A percentile compares a stretch with the other conserved stretches of the same genome.
Evolutionary conservation across 2,113 vertebrate species (phyloP).

Genomic region (Xiphophorus couchianus): DNA sequence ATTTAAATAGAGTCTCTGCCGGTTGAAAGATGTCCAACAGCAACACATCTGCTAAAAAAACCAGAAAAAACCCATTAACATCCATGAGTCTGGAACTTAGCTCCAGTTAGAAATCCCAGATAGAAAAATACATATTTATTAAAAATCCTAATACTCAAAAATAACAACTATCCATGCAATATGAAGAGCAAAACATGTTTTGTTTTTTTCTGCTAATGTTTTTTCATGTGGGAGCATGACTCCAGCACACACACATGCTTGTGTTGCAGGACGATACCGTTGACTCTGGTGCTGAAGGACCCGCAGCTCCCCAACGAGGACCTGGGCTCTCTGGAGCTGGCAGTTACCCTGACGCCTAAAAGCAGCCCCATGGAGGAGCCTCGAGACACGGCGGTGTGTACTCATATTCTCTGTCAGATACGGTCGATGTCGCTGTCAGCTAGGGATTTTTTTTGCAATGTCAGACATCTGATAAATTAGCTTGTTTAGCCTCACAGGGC

Average conservation of each 20-base stretch:
- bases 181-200: too few relatives aligned
- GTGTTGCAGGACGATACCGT: constrained; percentile 71
- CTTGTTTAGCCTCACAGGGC: background rate
- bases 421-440: background rate
- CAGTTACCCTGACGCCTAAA: constrained; percentile 79
- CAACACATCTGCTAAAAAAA: too few relatives aligned
- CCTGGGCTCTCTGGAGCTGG: constrained; percentile 87
- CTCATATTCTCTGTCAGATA: background rate
- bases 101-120: too few relatives aligned
- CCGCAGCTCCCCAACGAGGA: constrained; percentile 88
- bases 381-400: constrained; percentile 75
- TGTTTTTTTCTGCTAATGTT: background rate
- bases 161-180: too few relatives aligned
- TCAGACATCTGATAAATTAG: too few relatives aligned
- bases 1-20: too few relatives aligned
- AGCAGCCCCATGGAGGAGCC: constrained; percentile 77
- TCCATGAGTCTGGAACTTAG: too few relatives aligned
- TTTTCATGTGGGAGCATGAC: background rate
- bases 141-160: too few relatives aligned
- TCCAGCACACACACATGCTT: background rate
- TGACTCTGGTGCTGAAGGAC: constrained; percentile 89
- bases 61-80: too few relatives aligned
- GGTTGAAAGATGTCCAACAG: too few relatives aligned
- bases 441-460: too few relatives aligned
- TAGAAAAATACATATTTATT: too few relatives aligned